phyloP scores from a whole-genome alignment of 2,797 vertebrate genomes.

The Crocidura indochinensis region DNA sequence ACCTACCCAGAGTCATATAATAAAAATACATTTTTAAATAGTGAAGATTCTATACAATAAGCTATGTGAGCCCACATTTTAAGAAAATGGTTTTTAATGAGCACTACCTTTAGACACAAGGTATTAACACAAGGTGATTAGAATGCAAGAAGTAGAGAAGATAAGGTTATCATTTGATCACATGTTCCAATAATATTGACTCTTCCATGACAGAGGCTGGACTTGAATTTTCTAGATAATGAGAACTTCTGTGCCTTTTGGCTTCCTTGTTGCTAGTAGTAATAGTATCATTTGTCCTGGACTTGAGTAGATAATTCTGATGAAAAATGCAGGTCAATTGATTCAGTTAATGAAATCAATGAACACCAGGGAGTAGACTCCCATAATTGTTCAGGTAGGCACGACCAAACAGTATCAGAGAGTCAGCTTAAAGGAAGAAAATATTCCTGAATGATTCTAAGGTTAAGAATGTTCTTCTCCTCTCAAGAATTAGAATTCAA shows the following conservation, averaged over 20 bases:
- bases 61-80: no score
- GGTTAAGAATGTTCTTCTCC: background rate
- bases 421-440: background rate
- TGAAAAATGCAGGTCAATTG: background rate
- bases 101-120: background rate
- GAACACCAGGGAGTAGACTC: background rate
- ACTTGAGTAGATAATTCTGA: slow-evolving; percentile 1
- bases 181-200: background rate
- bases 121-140: background rate
- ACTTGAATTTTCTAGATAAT: background rate
- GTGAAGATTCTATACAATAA: no score
- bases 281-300: background rate
- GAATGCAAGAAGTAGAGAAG: background rate
- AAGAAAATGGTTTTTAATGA: no score
- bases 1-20: no score
- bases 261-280: slow-evolving; percentile 55
- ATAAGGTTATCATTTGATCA: background rate
- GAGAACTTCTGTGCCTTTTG: background rate
- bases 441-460: background rate
- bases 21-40: no score
- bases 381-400: background rate
- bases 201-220: background rate
- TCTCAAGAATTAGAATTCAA: slow-evolving; percentile 14
- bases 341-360: background rate
- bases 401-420: background rate